These are phyloP conservation scores for Vanessa cardui DNA, from an alignment of 2,888 invertebrate genomes.

Conservation along the genomic window DNA sequence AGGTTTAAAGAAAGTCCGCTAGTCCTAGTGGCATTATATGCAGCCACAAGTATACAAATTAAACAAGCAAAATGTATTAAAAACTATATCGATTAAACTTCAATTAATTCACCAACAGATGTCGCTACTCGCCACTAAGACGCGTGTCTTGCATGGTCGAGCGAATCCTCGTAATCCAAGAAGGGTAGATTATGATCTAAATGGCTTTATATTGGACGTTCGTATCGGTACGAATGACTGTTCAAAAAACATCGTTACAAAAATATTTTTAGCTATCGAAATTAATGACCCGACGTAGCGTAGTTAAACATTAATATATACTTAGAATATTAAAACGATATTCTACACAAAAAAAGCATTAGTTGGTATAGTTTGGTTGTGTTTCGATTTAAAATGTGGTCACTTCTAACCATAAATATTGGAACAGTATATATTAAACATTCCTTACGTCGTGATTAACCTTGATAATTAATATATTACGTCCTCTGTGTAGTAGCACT, in stretches of 20 bases:
- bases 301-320: neutral
- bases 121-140: constrained; percentile 42
- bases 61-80: neutral
- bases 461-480: too few species aligned
- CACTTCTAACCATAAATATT: too few species aligned
- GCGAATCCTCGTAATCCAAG: constrained; percentile 42
- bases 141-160: constrained; percentile 52
- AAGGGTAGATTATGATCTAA: constrained; percentile 72
- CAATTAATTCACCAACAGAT: constrained; percentile 35
- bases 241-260: constrained; percentile 6
- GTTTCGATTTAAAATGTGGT: too few species aligned
- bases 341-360: too few species aligned
- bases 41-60: too few species aligned
- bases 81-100: neutral
- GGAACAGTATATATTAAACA: too few species aligned
- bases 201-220: constrained; percentile 51
- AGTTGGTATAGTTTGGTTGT: too few species aligned
- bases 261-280: constrained; percentile 9
- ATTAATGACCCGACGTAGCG: constrained; percentile 1
- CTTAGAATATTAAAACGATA: too few species aligned
- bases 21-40: too few species aligned
- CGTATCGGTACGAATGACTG: constrained; percentile 32
- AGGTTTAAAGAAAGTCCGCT: too few species aligned
- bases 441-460: too few species aligned
- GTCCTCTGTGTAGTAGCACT: too few species aligned